Percentiles rank a stretch among this genome's conserved stretches.
Conservation (phyloP, 2,797 vertebrate genomes). For the Sebastes paucispinis region DNA sequence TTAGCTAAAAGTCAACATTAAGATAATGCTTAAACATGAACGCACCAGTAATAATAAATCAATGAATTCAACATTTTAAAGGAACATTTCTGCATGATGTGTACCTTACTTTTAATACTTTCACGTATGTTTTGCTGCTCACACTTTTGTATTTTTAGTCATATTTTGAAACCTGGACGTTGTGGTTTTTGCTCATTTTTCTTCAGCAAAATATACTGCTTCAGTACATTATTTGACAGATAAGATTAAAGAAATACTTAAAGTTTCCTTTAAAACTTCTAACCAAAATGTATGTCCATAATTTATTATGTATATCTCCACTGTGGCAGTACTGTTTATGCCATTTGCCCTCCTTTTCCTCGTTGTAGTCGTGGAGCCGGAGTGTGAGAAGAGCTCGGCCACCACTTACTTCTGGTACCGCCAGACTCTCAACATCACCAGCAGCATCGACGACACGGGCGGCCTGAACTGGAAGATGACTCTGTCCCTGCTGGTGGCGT, state of each 20-base stretch:
- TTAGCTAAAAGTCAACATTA: background rate
- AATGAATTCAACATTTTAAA: background rate
- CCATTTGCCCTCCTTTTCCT: background rate
- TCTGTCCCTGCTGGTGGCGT: constrained; percentile 91
- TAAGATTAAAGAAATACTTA: background rate
- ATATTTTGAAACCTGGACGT: background rate
- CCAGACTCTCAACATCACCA: constrained; percentile 94
- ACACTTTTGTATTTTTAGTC: background rate
- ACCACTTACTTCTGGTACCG: constrained; percentile 99
- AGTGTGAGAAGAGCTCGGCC: constrained; percentile 97
- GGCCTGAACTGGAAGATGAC: constrained; percentile 99
- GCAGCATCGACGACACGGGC: constrained; percentile 91
- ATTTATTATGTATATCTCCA: background rate
- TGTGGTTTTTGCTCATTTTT: background rate
- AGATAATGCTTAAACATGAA: background rate
- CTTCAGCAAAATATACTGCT: background rate
- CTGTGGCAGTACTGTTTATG: background rate
- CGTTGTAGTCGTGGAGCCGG: constrained; percentile 87
- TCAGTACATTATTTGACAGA: background rate
- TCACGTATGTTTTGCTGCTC: background rate
- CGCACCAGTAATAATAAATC: background rate
- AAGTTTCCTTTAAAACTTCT: background rate
- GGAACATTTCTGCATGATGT: background rate
- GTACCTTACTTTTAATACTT: background rate
- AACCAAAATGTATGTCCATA: background rate